Evolutionary conservation across 2,113 vertebrate genomes (phyloP).

Genomic region (Raja brachyura): DNA sequence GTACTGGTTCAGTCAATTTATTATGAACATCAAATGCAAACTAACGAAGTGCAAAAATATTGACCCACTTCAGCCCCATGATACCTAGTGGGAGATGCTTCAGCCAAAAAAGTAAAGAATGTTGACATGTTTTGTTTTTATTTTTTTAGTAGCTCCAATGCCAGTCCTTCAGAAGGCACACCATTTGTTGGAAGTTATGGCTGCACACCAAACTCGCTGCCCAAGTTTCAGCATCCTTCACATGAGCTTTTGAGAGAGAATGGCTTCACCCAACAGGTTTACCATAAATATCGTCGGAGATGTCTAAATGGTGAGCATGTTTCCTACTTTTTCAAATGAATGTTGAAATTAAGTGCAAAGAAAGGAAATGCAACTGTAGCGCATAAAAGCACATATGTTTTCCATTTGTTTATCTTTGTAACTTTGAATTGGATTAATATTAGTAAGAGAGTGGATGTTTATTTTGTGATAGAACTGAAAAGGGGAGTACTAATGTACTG

Average conservation of each 20-base stretch:
- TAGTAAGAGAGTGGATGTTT: background rate
- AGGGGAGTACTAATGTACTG: background rate
- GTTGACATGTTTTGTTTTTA: constrained; percentile 12
- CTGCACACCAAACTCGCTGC: constrained; percentile 82
- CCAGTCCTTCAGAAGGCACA: constrained; percentile 74
- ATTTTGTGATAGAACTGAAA: background rate
- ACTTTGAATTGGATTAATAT: background rate
- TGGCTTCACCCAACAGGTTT: constrained; percentile 91
- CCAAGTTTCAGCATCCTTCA: constrained; percentile 91
- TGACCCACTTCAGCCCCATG: background rate
- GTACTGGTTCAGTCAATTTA: background rate
- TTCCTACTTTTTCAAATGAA: background rate
- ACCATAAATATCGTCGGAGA: constrained; percentile 82
- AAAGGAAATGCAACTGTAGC: background rate
- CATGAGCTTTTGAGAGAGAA: constrained; percentile 87
- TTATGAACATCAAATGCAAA: background rate
- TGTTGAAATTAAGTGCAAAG: background rate
- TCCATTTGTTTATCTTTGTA: background rate
- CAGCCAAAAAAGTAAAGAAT: background rate
- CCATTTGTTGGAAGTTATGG: constrained; percentile 62
- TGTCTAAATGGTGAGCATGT: constrained; percentile 74
- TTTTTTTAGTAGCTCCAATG: constrained; percentile 68
- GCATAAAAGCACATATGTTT: background rate
- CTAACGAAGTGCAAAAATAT: background rate
- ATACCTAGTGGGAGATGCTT: background rate